Evolutionary conservation across 2,113 vertebrate species (phyloP).

Genomic region (Leuciscus idus): DNA sequence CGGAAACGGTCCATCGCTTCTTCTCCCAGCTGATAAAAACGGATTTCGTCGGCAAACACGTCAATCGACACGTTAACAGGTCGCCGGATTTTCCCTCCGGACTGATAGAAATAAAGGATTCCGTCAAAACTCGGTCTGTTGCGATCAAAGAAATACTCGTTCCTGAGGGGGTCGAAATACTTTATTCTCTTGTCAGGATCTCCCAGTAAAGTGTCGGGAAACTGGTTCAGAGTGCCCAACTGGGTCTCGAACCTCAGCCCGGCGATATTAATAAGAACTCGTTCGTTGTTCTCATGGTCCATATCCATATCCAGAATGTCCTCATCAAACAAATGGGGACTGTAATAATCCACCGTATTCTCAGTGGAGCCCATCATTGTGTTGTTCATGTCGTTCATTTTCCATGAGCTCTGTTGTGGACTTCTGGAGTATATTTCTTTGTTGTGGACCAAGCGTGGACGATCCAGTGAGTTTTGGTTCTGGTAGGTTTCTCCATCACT

Average conservation of each 20-base stretch:
- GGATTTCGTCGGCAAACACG: conserved; percentile 92
- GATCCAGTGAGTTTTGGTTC: conserved; percentile 73
- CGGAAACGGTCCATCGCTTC: conserved; percentile 93
- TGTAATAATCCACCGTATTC: conserved; percentile 80
- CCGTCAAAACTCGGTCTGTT: conserved; percentile 95
- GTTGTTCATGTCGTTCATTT: conserved; percentile 81
- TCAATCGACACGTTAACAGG: conserved; percentile 95
- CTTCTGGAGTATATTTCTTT: conserved; percentile 71
- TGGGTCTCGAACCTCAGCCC: conserved; percentile 95
- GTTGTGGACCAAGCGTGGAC: conserved; percentile 67
- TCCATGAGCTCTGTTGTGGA: conserved; percentile 68
- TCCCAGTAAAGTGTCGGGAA: conserved; percentile 91
- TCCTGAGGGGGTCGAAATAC: conserved; percentile 94
- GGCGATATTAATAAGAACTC: conserved; percentile 94
- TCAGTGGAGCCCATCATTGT: conserved; percentile 73
- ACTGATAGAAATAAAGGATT: conserved; percentile 96
- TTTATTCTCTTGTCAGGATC: conserved; percentile 90
- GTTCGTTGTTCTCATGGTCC: conserved; percentile 78
- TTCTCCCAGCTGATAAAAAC: conserved; percentile 94
- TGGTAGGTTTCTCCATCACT: conserved; percentile 70
- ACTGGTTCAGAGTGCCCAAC: conserved; percentile 93
- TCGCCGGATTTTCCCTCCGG: conserved; percentile 89
- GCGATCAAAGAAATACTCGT: conserved; percentile 98
- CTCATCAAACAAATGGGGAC: conserved; percentile 80
- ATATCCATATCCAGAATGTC: conserved; percentile 76